phyloP scores from a whole-genome alignment of 2,888 invertebrate species.

The Dolichomitus sp. region DNA sequence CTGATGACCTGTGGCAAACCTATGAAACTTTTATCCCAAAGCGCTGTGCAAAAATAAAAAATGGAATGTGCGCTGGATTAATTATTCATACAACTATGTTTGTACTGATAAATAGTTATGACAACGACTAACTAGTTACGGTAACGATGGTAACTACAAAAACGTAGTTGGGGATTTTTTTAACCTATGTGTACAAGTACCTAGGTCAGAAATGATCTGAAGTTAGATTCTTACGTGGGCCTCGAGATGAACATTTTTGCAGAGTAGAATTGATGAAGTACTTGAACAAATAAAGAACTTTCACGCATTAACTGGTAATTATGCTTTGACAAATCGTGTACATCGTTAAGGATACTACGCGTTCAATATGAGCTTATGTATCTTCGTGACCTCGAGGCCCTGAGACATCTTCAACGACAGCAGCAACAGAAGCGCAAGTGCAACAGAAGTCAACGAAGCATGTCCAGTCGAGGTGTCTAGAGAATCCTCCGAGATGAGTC shows the following conservation, averaged over 20 bases:
- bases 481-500: neutral
- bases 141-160: too few species aligned
- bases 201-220: neutral
- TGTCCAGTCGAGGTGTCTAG: conserved; percentile 23
- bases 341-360: neutral
- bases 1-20: neutral
- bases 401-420: neutral
- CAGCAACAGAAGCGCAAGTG: neutral
- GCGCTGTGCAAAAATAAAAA: too few species aligned
- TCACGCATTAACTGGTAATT: neutral
- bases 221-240: neutral
- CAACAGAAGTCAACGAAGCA: conserved; percentile 19
- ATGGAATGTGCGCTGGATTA: neutral
- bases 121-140: too few species aligned
- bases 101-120: too few species aligned
- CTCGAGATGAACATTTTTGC: neutral
- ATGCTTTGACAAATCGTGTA: neutral
- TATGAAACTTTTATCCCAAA: neutral
- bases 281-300: neutral
- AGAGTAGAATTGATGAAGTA: neutral
- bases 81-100: too few species aligned
- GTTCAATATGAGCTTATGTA: neutral
- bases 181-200: too few species aligned
- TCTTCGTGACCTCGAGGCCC: neutral
- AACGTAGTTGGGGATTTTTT: too few species aligned